Evolutionary conservation across 1,140 invertebrate genomes (phyloP).

Genomic region (Tetragnatha versicolor): DNA sequence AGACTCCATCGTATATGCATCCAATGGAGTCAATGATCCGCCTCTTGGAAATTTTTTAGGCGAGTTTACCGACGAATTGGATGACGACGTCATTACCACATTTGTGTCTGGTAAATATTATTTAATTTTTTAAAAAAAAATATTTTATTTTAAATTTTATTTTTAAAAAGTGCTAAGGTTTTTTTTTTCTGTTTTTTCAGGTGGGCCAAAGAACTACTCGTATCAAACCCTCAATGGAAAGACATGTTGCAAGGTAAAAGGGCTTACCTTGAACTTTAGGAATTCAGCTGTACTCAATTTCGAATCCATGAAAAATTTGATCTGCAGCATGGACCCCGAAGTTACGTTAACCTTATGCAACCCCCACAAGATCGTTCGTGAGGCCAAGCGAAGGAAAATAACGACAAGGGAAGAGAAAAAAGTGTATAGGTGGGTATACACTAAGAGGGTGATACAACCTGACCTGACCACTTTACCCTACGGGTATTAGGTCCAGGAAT

Average conservation of each 20-base stretch:
- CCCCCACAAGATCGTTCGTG: not conserved
- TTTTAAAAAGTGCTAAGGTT: too few relatives aligned
- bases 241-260: not conserved
- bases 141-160: too few relatives aligned
- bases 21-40: too few relatives aligned
- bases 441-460: not conserved
- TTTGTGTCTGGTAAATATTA: not conserved
- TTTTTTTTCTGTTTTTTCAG: constrained; percentile 11
- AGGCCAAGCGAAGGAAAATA: not conserved
- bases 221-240: not conserved
- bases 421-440: not conserved
- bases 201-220: constrained; percentile 1
- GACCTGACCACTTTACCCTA: constrained; percentile 4
- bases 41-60: too few relatives aligned
- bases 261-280: not conserved
- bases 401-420: not conserved
- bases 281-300: not conserved
- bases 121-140: too few relatives aligned
- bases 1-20: not conserved
- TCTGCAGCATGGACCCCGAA: not conserved
- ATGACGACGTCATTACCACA: not conserved
- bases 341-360: not conserved
- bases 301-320: not conserved
- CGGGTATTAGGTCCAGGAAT: too few relatives aligned
- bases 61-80: too few relatives aligned